Percentiles rank a stretch among this genome's conserved stretches.
phyloP scores from a whole-genome alignment of 2,797 vertebrate genomes.

The Orientallactaga sibirica region DNA sequence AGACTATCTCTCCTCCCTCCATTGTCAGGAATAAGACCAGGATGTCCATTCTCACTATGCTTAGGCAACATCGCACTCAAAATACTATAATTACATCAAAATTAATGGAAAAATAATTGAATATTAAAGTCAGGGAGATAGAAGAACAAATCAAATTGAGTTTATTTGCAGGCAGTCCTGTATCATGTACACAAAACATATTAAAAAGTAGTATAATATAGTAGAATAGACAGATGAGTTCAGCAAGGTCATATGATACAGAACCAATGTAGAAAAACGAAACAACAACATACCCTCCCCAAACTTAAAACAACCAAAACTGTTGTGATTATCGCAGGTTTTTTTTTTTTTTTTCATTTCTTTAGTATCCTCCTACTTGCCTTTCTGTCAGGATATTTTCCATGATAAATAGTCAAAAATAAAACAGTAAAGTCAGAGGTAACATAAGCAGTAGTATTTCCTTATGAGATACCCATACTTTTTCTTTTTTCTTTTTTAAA shows the following conservation, averaged over 20 bases:
- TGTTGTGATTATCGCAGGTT: not conserved
- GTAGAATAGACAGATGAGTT: not conserved
- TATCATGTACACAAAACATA: not conserved
- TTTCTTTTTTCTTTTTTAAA: too few relatives aligned
- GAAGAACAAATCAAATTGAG: not conserved
- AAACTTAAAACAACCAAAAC: not conserved
- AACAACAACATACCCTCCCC: not conserved
- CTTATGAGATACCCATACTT: not conserved
- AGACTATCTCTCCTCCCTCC: accelerated
- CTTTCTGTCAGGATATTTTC: not conserved
- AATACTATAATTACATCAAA: too few relatives aligned
- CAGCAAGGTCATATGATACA: not conserved
- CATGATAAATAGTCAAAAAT: not conserved
- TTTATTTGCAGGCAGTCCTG: not conserved
- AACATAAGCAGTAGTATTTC: not conserved
- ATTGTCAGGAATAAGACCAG: not conserved
- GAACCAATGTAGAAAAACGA: not conserved
- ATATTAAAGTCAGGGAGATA: not conserved
- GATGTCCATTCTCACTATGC: not conserved
- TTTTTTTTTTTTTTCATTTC: not conserved
- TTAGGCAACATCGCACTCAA: too few relatives aligned
- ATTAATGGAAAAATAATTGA: not conserved
- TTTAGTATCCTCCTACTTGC: not conserved
- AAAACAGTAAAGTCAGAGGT: not conserved
- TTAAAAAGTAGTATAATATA: not conserved